Evolutionary conservation across 2,113 vertebrate genomes (phyloP).

Genomic region (Hydrochoerus hydrochaeris): DNA sequence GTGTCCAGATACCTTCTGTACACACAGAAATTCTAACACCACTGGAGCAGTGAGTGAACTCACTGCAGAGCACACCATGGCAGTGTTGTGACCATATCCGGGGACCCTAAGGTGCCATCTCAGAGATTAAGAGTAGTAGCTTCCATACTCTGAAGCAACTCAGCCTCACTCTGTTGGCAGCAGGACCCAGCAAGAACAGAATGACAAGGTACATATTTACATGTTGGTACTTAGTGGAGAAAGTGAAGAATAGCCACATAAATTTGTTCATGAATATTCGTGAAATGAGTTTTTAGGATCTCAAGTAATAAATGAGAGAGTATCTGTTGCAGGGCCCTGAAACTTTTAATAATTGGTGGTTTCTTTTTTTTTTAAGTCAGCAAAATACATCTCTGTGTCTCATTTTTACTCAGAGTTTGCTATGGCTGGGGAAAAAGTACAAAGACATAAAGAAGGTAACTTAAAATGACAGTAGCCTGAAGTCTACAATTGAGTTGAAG

Average conservation of each 20-base stretch:
- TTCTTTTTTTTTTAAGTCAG: too few relatives aligned
- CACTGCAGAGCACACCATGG: not conserved
- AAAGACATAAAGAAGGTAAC: conserved; percentile 7
- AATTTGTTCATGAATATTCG: rapidly evolving
- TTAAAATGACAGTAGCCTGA: conserved; percentile 56
- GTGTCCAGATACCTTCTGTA: not conserved
- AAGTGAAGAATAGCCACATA: not conserved
- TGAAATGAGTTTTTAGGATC: not conserved
- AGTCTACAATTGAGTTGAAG: conserved; percentile 8
- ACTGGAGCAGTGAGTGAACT: too few relatives aligned
- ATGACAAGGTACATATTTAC: not conserved
- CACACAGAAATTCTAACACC: not conserved
- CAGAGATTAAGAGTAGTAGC: not conserved
- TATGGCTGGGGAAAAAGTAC: not conserved
- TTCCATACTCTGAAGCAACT: not conserved
- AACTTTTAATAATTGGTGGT: not conserved
- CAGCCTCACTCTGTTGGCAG: not conserved
- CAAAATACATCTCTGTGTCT: not conserved
- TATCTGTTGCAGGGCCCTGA: not conserved
- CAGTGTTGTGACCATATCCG: rapidly evolving
- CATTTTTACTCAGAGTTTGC: not conserved
- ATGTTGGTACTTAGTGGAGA: not conserved
- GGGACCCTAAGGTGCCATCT: too few relatives aligned
- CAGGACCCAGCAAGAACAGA: rapidly evolving
- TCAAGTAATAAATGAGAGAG: not conserved